Evolutionary conservation across 1,140 invertebrate genomes (phyloP), one percentile per base, ranked within the genome.

Genomic region (Pemphigus obesinymphae): DNA sequence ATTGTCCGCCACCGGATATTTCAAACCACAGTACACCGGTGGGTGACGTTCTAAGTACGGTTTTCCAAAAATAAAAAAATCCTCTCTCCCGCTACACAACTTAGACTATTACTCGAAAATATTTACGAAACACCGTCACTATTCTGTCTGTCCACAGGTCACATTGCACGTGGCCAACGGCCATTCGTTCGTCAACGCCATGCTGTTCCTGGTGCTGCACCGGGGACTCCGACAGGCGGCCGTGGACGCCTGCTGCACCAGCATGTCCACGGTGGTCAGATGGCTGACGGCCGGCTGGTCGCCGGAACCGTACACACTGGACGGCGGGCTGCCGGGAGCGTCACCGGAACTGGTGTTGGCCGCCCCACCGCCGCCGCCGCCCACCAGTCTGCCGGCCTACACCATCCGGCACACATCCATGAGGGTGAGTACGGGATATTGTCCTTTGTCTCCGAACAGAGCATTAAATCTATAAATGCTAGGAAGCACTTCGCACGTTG

Each of bases 141-240:
- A n/a, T n/a, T n/a, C n/a, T n/a, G n/a, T n/a, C n/a, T n/a, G n/a
- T n/a, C n/a, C n/a, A 66, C 89, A 94, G 92, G 92, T 94, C 84
- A 94, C 94, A 45, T 89, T 97, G 83, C 93, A 95, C 89, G 93
- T 95, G 86, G 94, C 94, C 53, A 95, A 95, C 87, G 91, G 94
- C 73, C 94, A 96, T 87, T 93, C 94, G 11, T 94, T 94, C 84
- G 92, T 95, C 63, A 95, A 95, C 86, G 94, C 94, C 1, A 91
- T 92, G 11, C 87, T 96, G 58, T 94, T 96, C 86, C 88, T 96
- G 83, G 90, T 92, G 31, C 88, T 96, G 40, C 93, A 96, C 85
- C 89, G 91, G 37, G 92, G 92, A 2, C 87, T 94, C n/a, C 88
- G 93, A 11, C 89, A 91, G 50, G 92, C 92, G 0, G 90, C 91